These are phyloP conservation scores for Nerophis ophidion DNA, from an alignment of 2,113 vertebrate genomes.

Conservation along the genomic window DNA sequence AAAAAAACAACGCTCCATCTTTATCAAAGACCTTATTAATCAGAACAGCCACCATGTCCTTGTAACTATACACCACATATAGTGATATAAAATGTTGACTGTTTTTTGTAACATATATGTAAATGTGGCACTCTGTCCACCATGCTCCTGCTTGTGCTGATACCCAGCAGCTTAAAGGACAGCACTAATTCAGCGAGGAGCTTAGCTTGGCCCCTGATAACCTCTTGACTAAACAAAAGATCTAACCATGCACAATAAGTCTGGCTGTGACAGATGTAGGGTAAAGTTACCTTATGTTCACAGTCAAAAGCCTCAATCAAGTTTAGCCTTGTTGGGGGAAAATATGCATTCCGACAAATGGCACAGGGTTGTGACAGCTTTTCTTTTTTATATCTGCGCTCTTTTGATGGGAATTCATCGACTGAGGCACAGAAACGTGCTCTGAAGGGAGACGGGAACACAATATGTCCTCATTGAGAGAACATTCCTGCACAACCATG, in stretches of 20 bases:
- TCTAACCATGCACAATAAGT: conserved; percentile 47
- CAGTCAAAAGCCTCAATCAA: conserved; percentile 29
- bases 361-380: neutral
- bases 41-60: too few relatives aligned
- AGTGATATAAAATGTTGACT: neutral
- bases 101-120: neutral
- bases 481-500: conserved; percentile 43
- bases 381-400: conserved; percentile 1
- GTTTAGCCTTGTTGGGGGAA: neutral
- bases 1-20: too few relatives aligned
- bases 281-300: conserved; percentile 51
- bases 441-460: conserved; percentile 10
- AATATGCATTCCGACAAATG: conserved; percentile 5
- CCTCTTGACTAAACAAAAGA: conserved; percentile 60
- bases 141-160: conserved; percentile 19
- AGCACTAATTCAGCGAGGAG: conserved; percentile 56
- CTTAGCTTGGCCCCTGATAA: conserved; percentile 52
- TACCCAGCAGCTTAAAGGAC: conserved; percentile 41
- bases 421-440: conserved; percentile 2
- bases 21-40: too few relatives aligned
- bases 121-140: conserved; percentile 4
- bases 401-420: conserved; percentile 3
- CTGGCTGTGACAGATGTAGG: conserved; percentile 53
- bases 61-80: too few relatives aligned
- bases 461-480: conserved; percentile 24